Conservation (phyloP, 2,113 vertebrate genomes). For the Oostethus manadensis region DNA sequence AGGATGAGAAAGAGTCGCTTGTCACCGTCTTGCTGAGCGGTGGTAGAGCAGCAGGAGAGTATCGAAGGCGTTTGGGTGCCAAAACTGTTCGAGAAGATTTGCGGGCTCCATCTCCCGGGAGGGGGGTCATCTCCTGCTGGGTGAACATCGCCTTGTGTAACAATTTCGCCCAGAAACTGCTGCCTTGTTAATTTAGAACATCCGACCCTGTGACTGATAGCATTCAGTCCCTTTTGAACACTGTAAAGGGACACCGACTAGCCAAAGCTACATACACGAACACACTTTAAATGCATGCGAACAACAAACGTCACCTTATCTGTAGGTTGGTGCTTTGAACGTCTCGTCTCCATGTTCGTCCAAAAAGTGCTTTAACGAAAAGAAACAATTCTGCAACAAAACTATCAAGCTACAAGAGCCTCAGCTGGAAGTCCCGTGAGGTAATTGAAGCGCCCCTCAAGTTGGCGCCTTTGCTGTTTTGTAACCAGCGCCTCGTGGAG, state of each 20-base stretch:
- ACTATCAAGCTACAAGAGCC: accelerated
- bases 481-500: constrained; percentile 31
- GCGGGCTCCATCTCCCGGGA: background rate
- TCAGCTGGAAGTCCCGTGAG: accelerated
- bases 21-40: constrained; percentile 17
- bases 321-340: constrained; percentile 2
- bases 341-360: constrained; percentile 23
- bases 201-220: too few species aligned
- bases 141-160: background rate
- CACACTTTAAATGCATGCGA: background rate
- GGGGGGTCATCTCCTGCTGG: constrained; percentile 26
- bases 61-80: constrained; percentile 31
- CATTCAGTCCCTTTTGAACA: too few species aligned
- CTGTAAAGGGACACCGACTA: background rate
- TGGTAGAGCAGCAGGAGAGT: constrained; percentile 9
- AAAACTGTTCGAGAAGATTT: constrained; percentile 15
- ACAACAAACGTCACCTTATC: constrained; percentile 2
- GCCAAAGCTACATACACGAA: background rate
- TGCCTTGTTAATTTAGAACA: background rate
- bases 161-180: background rate
- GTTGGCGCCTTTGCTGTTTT: constrained; percentile 47
- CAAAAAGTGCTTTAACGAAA: background rate
- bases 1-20: too few species aligned
- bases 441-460: background rate
- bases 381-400: accelerated